Evolutionary conservation across 2,888 invertebrate species (phyloP), one percentile per base, ranked within the genome.

Genomic region (Pycnomerus fuliginosus): DNA sequence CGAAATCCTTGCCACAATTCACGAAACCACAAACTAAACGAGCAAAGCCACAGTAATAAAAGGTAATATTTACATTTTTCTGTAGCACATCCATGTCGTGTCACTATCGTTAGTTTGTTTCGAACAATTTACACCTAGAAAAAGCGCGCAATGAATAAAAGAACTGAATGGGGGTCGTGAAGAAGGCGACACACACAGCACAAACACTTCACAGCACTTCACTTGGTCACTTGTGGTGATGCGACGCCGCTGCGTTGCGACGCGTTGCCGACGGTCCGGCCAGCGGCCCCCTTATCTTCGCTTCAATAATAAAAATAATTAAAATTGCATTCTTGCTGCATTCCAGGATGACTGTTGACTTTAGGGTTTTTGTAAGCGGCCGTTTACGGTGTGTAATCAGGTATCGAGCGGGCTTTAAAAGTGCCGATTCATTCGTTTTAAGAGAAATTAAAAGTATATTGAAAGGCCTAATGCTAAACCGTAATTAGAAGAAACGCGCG

Each of bases 361-460:
- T n/a, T n/a, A n/a, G 38, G 53, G 54, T 56, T 57, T 57, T 61
- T 65, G 60, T 58, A 47, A 44, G 44, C 37, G 48, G 54, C 55
- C n/a, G 53, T 63, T 62, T 62, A 61, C 56, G 54, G 56, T 53
- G 56, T 55, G 58, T 60, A 65, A 66, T 65, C 67, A 64, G 63
- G 61, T 58, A 60, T 40, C 22, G 50, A 47, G 42, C 44, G 40
- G 44, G 51, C 52, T 53, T n/a, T n/a, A n/a, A 64, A 69, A 70
- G 55, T 66, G 68, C 68, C 63, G 63, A 67, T 65, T 71, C 71
- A 71, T 69, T 61, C 61, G 60, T 63, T 69, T 70, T 71, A 71
- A 71, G 60, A 69, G 68, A 69, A 68, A 69, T 65, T 64, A 64
- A 62, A 63, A 59, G 60, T 58, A 57, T 58, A 57, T 58, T 60